Evolutionary conservation across 2,888 invertebrate genomes (phyloP), one percentile per base, ranked within the genome.

Genomic region (Eupithecia centaureata): DNA sequence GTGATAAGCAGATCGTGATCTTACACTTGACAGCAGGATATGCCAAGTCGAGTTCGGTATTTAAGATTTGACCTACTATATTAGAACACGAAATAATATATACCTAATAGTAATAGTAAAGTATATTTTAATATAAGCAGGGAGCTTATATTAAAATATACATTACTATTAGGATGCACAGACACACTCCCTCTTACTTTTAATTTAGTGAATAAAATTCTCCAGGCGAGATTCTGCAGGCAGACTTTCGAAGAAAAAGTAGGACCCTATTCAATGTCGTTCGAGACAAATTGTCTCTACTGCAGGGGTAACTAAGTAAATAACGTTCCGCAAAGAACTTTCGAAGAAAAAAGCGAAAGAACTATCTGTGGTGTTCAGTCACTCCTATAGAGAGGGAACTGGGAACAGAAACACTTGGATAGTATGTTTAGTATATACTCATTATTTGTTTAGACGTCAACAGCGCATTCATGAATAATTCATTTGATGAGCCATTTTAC

Each of bases 1-100:
- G 68, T 73, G 66, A 38, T 69, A 68, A 65, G 66, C 54, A 65
- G 75, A 75, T 78, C 75, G 77, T 79, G 77, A 77, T 77, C 72
- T 64, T 68, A 65, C 62, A 71, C 33, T 76, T 76, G 77, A 75
- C 73, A 76, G 67, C 70, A 18, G 18, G 61, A 64, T 67, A 64
- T 63, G 33, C 27, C 58, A 54, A 28, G 47, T 22, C 54, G 10
- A 47, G 66, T 60, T 64, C 67, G 59, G 27, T 56, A 27, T 52
- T 12, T 22, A 18, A 42, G 18, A 18, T 42, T 42, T 22, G 42
- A 42, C 42, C 42, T 42, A 18, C 42, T 18, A 47, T 22, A 13
- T 33, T 8, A 7, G 42, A 42, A 42, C 42, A 42, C 18, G 8
- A 18, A 42, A 18, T 42, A 8, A 18, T n/a, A 18, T 42, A 5